Evolutionary conservation across 1,140 invertebrate genomes (phyloP).

Genomic region (Zaprionus capensis): DNA sequence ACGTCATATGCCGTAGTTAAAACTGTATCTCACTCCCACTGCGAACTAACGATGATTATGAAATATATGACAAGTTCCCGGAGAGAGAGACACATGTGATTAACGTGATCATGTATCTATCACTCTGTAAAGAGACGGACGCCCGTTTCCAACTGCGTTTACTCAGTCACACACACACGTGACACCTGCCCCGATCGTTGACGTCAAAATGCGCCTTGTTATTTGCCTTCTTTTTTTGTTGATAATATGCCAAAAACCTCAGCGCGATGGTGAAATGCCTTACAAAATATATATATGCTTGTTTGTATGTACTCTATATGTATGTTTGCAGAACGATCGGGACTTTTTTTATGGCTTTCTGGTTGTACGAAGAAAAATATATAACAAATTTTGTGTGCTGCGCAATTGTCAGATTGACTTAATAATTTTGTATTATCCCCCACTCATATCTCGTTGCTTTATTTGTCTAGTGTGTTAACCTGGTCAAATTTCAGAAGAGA

Average conservation of each 20-base stretch:
- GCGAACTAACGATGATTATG: slow-evolving; percentile 58
- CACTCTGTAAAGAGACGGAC: background rate
- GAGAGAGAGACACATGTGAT: background rate
- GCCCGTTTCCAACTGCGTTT: slow-evolving; percentile 13
- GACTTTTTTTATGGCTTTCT: slow-evolving; percentile 15
- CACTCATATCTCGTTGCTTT: slow-evolving; percentile 44
- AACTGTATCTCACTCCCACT: slow-evolving; percentile 23
- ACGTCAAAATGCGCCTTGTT: slow-evolving; percentile 61
- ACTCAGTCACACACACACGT: slow-evolving; percentile 48
- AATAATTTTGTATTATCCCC: slow-evolving; percentile 55
- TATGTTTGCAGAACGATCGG: slow-evolving; percentile 27
- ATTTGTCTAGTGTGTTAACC: slow-evolving; percentile 44
- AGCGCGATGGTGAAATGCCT: slow-evolving; percentile 64
- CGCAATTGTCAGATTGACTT: slow-evolving; percentile 52
- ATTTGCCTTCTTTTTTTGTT: slow-evolving; percentile 33
- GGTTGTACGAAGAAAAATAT: background rate
- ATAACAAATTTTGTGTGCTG: slow-evolving; percentile 17
- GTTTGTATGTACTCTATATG: slow-evolving; percentile 1
- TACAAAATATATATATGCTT: slow-evolving; percentile 20
- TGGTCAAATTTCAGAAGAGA: background rate
- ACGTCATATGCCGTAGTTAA: slow-evolving; percentile 57
- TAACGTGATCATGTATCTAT: background rate
- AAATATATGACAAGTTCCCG: slow-evolving; percentile 37
- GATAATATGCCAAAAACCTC: slow-evolving; percentile 57
- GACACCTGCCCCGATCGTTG: slow-evolving; percentile 39